A percentile compares a stretch with the other conserved stretches of the same genome.
Conservation (phyloP, 2,113 vertebrate genomes). For the Serinus canaria region DNA sequence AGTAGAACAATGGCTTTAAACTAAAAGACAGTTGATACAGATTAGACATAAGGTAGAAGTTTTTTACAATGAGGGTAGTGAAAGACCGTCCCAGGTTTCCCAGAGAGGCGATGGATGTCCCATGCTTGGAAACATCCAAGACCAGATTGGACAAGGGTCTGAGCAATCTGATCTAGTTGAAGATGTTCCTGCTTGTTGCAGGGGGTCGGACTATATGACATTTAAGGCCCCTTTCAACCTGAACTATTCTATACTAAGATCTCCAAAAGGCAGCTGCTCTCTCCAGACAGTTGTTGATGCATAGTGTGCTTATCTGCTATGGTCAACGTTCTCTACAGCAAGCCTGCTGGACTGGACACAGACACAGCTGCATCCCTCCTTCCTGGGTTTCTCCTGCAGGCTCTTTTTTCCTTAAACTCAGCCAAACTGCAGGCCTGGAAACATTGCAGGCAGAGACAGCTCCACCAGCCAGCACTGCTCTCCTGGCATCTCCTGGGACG, state of each 20-base stretch:
- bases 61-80: not conserved
- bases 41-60: not conserved
- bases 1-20: not conserved
- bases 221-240: not conserved
- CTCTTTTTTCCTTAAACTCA: not conserved
- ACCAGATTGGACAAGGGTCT: not conserved
- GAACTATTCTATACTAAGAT: not conserved
- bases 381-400: not conserved
- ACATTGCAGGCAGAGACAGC: not conserved
- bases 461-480: accelerated
- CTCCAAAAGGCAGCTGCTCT: not conserved
- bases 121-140: not conserved
- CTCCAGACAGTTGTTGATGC: not conserved
- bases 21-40: not conserved
- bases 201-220: not conserved
- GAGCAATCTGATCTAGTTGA: not conserved
- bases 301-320: not conserved
- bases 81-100: not conserved
- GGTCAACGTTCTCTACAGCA: not conserved
- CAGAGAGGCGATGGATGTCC: not conserved
- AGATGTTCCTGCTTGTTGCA: not conserved
- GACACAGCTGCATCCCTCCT: not conserved
- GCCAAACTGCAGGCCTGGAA: not conserved
- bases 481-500: not conserved
- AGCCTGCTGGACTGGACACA: not conserved